phyloP scores from a whole-genome alignment of 2,797 vertebrate genomes.

The Oreonectes daqikongensis region DNA sequence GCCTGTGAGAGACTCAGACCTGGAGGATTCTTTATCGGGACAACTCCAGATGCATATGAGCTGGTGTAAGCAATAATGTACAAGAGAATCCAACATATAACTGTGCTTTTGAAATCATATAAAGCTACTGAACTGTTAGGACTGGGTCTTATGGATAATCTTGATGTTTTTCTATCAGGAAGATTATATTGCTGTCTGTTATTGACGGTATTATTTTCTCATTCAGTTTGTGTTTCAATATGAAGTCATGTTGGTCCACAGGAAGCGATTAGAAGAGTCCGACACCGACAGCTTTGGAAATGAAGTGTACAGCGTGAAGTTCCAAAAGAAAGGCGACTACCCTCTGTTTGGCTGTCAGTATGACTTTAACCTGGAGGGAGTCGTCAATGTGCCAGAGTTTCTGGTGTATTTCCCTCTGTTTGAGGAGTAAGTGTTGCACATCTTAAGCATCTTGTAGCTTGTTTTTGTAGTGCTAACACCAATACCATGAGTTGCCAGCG shows the following conservation, averaged over 20 bases:
- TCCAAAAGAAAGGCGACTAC: slow-evolving; percentile 87
- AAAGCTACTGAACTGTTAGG: too few species aligned
- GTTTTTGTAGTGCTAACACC: neutral
- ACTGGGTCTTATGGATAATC: too few species aligned
- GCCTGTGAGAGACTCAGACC: slow-evolving; percentile 89
- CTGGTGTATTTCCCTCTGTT: slow-evolving; percentile 95
- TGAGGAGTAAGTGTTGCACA: slow-evolving; percentile 82
- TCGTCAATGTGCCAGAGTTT: slow-evolving; percentile 95
- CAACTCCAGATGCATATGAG: slow-evolving; percentile 93
- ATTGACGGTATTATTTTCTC: neutral
- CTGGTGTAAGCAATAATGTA: too few species aligned
- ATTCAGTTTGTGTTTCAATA: neutral
- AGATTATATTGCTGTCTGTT: too few species aligned
- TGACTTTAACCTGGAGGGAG: slow-evolving; percentile 93
- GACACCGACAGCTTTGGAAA: slow-evolving; percentile 90
- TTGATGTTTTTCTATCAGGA: neutral
- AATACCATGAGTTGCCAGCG: slow-evolving; percentile 24
- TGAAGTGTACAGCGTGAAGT: slow-evolving; percentile 88
- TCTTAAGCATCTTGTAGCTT: neutral
- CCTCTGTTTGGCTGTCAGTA: slow-evolving; percentile 96
- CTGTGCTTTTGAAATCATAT: too few species aligned
- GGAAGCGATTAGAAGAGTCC: slow-evolving; percentile 78
- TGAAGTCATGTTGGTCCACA: slow-evolving; percentile 12
- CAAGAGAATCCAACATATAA: too few species aligned
- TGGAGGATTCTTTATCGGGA: slow-evolving; percentile 95